phyloP scores from a whole-genome alignment of 1,140 invertebrate genomes.

The Nasonia longicornis region DNA sequence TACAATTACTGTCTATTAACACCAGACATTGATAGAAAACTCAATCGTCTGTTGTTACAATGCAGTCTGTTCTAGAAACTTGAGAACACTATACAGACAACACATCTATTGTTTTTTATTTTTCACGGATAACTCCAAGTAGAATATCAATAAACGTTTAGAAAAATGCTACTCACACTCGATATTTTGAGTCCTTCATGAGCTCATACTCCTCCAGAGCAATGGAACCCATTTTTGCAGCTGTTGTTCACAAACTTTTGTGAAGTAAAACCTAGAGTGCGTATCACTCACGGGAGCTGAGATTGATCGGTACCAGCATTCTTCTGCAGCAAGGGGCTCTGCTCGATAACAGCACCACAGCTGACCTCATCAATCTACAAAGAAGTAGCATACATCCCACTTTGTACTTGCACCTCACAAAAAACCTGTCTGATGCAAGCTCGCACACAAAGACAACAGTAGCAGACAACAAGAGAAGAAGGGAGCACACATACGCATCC shows the following conservation, averaged over 20 bases:
- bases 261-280: background rate
- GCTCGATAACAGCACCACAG: background rate
- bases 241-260: constrained; percentile 1
- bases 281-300: constrained; percentile 41
- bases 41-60: background rate
- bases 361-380: constrained; percentile 3
- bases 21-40: constrained; percentile 2
- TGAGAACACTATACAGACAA: background rate
- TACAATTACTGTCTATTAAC: constrained; percentile 25
- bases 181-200: constrained; percentile 83
- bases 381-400: constrained; percentile 21
- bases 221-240: constrained; percentile 65
- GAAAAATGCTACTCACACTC: constrained; percentile 69
- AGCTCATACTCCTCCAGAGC: constrained; percentile 79
- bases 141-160: background rate
- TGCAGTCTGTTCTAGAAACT: constrained; percentile 1
- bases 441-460: background rate
- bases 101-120: background rate
- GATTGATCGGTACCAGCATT: constrained; percentile 34
- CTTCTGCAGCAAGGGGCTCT: background rate
- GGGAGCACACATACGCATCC: background rate
- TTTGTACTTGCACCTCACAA: background rate
- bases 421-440: background rate
- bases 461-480: background rate
- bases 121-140: background rate